Percentiles rank a stretch among this genome's conserved stretches.
Evolutionary conservation across 2,113 vertebrate genomes (phyloP).

Genomic region (Carettochelys insculpta): DNA sequence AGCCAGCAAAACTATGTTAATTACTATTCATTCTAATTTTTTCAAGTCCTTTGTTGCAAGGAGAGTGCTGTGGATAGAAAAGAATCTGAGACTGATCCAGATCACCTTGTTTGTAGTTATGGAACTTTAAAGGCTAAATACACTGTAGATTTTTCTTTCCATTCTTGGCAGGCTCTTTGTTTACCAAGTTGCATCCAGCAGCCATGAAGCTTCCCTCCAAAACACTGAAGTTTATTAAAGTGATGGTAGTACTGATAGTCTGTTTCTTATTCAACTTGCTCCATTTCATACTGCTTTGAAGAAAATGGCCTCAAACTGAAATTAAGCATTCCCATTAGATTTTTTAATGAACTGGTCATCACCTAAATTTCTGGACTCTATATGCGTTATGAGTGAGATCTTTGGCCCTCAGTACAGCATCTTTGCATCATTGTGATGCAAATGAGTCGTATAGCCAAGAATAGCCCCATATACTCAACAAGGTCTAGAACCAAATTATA

Average conservation of each 20-base stretch:
- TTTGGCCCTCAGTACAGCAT: not conserved
- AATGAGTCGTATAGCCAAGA: not conserved
- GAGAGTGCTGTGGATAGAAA: not conserved
- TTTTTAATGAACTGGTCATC: not conserved
- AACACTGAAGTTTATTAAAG: not conserved
- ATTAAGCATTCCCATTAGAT: not conserved
- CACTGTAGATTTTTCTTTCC: not conserved
- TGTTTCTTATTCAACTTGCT: not conserved
- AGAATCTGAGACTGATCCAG: not conserved
- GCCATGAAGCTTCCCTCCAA: not conserved
- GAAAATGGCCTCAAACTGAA: not conserved
- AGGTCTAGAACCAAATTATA: not conserved
- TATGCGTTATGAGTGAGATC: not conserved
- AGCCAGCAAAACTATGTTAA: not conserved
- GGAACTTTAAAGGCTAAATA: not conserved
- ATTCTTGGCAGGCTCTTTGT: not conserved
- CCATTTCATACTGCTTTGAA: not conserved
- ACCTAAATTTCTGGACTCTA: accelerated
- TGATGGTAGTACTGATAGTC: not conserved
- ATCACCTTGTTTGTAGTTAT: conserved; percentile 14
- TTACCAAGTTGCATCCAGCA: not conserved
- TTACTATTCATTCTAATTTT: conserved; percentile 25
- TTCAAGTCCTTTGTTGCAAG: conserved; percentile 21
- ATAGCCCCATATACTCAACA: not conserved
- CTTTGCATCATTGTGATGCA: not conserved